Base-by-base conservation (phyloP, 2,113 vertebrate species). In the Fregata magnificens region DNA sequence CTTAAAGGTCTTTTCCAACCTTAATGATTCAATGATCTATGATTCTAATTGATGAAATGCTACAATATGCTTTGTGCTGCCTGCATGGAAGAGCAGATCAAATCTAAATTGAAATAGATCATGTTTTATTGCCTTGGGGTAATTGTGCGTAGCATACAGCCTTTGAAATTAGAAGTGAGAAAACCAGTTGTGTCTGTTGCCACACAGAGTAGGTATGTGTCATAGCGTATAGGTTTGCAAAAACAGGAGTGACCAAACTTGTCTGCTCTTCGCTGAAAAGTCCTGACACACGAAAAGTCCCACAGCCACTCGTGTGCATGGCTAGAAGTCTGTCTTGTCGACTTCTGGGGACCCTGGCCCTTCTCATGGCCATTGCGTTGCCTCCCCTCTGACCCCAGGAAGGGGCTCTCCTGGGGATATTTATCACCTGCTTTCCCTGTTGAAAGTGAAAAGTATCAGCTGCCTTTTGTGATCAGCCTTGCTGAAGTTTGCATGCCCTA, bases 61-160 rank as follows among this genome's bases (percentile, higher is more conserved):
- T 89, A 47, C 65, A 74, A 21, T 91, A 71, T 82, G 56, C 61
- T 89, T 84, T 87, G 83, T 79, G 70, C 42, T 89, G 71, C 67
- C 73, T 82, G 78, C 56, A 32, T 56, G 70, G 80, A 87, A 82
- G 70, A 82, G 52, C 61, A 67, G 55, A 86, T 96, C 44, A 63
- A 87, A 76, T 79, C 55, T 79, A 71, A 91, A 91, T 67, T 91
- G 56, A 95, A 94, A 72, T 55, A 88, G 61, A 88, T 86, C 22
- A 44, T 49, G 11, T 96, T 95, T 92, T 94, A 74, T 58, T 87
- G 84, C 78, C 28, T 94, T 87, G 62, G 34, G 44, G 19, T 91
- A 93, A 96, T 65, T 91, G 44, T 56, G 36, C 10, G 1, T 90
- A 85, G 44, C 61, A 5, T 56, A 47, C n/a, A 89, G 72, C 50